phyloP scores from a whole-genome alignment of 2,888 invertebrate genomes.

The Bimastos eiseni region DNA sequence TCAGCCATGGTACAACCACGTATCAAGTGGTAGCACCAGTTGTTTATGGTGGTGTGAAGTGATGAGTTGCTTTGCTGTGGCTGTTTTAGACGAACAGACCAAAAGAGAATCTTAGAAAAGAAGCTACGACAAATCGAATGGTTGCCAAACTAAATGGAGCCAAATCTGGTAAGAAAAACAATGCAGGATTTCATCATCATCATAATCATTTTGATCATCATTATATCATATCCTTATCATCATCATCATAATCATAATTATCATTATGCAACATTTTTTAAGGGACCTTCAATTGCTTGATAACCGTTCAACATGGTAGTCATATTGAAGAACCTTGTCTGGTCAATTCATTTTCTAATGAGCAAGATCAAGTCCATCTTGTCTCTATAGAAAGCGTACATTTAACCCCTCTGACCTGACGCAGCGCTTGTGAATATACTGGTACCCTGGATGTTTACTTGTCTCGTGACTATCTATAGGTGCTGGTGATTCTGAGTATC shows the following conservation, averaged over 20 bases:
- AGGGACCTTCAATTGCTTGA: too few relatives aligned
- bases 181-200: not conserved
- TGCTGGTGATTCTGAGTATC: not conserved
- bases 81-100: not conserved
- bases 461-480: not conserved
- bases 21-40: not conserved
- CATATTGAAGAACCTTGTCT: too few relatives aligned
- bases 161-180: not conserved
- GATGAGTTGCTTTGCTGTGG: not conserved
- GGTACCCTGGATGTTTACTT: not conserved
- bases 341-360: too few relatives aligned
- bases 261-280: too few relatives aligned
- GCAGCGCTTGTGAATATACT: too few relatives aligned
- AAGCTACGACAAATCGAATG: not conserved
- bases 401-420: too few relatives aligned
- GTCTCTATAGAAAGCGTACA: too few relatives aligned
- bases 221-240: too few relatives aligned
- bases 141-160: conserved; percentile 3
- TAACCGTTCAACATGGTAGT: too few relatives aligned
- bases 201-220: not conserved
- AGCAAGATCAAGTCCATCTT: too few relatives aligned
- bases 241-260: too few relatives aligned
- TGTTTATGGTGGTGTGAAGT: not conserved
- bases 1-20: too few relatives aligned
- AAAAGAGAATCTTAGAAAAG: not conserved